Percentiles rank a stretch among this genome's conserved stretches.
Evolutionary conservation across 2,888 invertebrate species (phyloP).

Genomic region (Leucoma salicis): DNA sequence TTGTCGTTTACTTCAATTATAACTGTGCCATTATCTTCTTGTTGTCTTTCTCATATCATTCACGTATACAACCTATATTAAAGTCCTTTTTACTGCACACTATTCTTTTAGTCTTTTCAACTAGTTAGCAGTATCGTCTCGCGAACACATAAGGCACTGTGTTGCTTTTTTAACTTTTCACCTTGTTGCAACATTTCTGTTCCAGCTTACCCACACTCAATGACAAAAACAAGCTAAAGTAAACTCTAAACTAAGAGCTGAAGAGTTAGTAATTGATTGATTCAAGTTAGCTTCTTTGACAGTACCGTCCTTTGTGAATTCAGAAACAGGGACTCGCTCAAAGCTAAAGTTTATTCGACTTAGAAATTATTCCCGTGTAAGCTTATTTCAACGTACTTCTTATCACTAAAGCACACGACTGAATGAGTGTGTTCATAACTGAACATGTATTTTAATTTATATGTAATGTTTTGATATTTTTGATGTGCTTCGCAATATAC

Average conservation of each 20-base stretch:
- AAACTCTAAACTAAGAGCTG: neutral
- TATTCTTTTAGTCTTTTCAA: neutral
- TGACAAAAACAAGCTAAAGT: slow-evolving; percentile 7
- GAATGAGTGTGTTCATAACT: too few relatives aligned
- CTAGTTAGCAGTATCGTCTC: neutral
- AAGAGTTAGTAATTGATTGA: neutral
- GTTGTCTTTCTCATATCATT: too few relatives aligned
- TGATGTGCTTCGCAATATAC: too few relatives aligned
- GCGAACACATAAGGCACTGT: slow-evolving; percentile 1
- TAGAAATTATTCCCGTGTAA: slow-evolving; percentile 45
- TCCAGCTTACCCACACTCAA: slow-evolving; percentile 28
- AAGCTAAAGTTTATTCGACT: slow-evolving; percentile 50
- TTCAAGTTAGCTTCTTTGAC: slow-evolving; percentile 26
- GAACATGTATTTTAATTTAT: too few relatives aligned
- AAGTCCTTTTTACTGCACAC: neutral
- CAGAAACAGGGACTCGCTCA: slow-evolving; percentile 43
- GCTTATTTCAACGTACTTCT: slow-evolving; percentile 27
- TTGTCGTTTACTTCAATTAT: too few relatives aligned
- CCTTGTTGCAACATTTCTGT: slow-evolving; percentile 38
- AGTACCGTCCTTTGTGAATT: slow-evolving; percentile 48
- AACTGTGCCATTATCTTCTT: too few relatives aligned
- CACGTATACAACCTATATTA: too few relatives aligned
- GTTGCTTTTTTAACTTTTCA: slow-evolving; percentile 41
- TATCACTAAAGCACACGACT: neutral
- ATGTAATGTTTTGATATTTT: too few relatives aligned